Conservation (phyloP, 2,113 vertebrate species). For the Platanista minor region DNA sequence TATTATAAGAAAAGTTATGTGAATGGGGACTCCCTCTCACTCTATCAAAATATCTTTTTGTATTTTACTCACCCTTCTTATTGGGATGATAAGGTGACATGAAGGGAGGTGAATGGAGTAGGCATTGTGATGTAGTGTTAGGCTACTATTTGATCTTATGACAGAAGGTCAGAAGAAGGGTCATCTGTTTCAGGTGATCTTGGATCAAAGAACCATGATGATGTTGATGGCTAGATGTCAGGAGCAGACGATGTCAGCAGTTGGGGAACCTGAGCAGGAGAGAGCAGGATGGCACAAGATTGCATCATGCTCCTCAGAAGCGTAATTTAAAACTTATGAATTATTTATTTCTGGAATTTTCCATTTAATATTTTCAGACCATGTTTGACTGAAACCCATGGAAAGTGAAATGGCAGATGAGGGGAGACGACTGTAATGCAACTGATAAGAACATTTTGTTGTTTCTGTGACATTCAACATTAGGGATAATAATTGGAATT, state of each 20-base stretch:
- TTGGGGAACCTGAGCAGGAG: neutral
- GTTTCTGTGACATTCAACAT: neutral
- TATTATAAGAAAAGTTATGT: neutral
- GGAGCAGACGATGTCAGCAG: neutral
- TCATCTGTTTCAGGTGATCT: neutral
- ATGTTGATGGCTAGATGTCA: neutral
- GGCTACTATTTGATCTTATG: neutral
- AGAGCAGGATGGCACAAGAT: neutral
- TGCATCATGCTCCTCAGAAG: neutral
- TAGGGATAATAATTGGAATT: neutral
- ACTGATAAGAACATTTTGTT: neutral
- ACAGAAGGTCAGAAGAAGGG: neutral
- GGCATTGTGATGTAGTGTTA: neutral
- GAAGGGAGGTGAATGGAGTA: neutral
- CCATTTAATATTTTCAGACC: neutral
- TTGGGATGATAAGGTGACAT: neutral
- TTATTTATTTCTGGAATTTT: neutral
- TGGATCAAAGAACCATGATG: neutral
- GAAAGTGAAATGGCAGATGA: neutral
- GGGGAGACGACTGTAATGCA: neutral
- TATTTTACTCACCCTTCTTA: neutral
- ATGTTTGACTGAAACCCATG: neutral
- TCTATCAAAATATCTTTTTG: neutral
- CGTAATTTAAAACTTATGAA: neutral
- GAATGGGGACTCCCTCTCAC: neutral